Conservation (phyloP, 1,140 invertebrate species). For the Ceratitis capitata region DNA sequence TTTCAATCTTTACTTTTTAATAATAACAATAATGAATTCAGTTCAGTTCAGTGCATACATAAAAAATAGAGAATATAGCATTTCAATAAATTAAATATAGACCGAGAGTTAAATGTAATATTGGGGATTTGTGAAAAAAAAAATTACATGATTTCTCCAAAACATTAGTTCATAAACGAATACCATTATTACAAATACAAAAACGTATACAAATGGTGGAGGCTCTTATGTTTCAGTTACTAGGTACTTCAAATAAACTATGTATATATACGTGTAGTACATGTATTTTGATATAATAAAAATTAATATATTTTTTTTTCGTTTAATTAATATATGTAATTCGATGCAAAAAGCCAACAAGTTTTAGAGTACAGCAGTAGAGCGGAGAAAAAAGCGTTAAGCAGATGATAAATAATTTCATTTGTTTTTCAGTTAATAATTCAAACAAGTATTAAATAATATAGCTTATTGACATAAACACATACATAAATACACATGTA, state of each 20-base stretch:
- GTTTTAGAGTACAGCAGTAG: background rate
- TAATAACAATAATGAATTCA: background rate
- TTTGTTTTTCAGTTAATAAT: background rate
- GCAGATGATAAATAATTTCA: background rate
- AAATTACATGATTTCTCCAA: too few relatives aligned
- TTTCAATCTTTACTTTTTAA: too few relatives aligned
- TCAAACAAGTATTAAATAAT: too few relatives aligned
- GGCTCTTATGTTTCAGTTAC: conserved; percentile 8
- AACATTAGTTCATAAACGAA: background rate
- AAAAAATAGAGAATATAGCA: background rate
- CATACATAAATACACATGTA: background rate
- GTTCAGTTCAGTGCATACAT: background rate
- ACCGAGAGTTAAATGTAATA: background rate
- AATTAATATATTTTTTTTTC: too few relatives aligned
- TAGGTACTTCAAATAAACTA: too few relatives aligned
- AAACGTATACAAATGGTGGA: conserved; percentile 29
- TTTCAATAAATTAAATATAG: background rate
- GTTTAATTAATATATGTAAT: background rate
- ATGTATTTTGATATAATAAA: too few relatives aligned
- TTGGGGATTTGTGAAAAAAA: background rate
- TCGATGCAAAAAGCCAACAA: background rate
- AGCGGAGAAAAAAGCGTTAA: background rate
- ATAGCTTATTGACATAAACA: background rate
- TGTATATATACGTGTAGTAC: too few relatives aligned
- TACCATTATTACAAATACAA: background rate